Percentiles rank a stretch among this genome's conserved stretches.
phyloP scores from a whole-genome alignment of 2,113 vertebrate genomes.

The Pimephales promelas region DNA sequence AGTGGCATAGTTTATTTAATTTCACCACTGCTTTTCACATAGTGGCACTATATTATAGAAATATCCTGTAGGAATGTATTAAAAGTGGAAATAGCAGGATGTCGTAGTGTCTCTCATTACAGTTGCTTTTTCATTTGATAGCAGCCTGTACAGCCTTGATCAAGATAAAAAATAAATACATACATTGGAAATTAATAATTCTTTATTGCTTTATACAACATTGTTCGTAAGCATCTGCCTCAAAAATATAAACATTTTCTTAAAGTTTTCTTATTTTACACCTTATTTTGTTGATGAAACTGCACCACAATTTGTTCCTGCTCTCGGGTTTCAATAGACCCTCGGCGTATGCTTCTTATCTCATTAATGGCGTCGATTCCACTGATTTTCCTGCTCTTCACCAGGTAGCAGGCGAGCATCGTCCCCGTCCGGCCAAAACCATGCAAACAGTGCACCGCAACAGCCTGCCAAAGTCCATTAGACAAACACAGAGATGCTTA shows the following conservation, averaged over 20 bases:
- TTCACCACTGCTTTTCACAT: neutral
- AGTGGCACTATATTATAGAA: neutral
- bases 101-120: neutral
- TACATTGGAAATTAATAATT: neutral
- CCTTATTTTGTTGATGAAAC: slow-evolving; percentile 82
- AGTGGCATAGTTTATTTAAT: neutral
- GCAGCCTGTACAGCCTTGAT: neutral
- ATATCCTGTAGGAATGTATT: neutral
- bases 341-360: slow-evolving; percentile 81
- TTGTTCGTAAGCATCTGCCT: neutral
- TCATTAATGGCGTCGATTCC: slow-evolving; percentile 82
- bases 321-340: slow-evolving; percentile 89
- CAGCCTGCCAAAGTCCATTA: slow-evolving; percentile 72
- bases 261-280: neutral
- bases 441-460: slow-evolving; percentile 90
- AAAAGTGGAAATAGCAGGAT: neutral
- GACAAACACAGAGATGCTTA: neutral
- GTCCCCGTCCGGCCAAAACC: slow-evolving; percentile 90
- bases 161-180: neutral
- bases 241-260: neutral
- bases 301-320: slow-evolving; percentile 88
- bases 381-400: slow-evolving; percentile 73
- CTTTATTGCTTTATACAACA: neutral
- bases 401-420: slow-evolving; percentile 94
- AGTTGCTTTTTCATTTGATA: neutral